Base-by-base conservation (phyloP, 2,888 invertebrate genomes). In the Athalia rosae region DNA sequence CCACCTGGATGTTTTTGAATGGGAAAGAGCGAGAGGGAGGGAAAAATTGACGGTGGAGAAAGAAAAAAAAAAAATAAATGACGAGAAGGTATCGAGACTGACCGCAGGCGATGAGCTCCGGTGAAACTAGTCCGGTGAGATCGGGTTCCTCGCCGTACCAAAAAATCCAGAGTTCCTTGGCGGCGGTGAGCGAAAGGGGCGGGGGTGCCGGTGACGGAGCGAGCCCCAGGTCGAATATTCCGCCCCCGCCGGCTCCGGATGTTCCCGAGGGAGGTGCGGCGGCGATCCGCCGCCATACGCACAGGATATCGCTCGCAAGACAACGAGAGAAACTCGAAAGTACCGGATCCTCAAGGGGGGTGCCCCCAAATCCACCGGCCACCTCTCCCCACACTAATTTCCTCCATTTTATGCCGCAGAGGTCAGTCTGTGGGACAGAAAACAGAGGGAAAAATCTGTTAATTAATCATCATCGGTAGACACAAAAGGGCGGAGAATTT, bases 361-460 rank as follows among this genome's bases (percentile, higher is more conserved):
- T 90, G 85, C 92, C 92, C 80, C 90, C 91, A 81, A 90, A 90
- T 81, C 90, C 90, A 79, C 90, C 91, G 83, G 90, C 91, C 87
- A 83, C 90, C 91, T 95, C 96, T 90, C 95, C 95, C 93, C 96
- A 96, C 90, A 95, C 95, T 88, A 96, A 93, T 92, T 97, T 97
- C 93, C 97, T 96, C 99, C 99, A 99, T 96, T 98, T 98, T 92
- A 99, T 99, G 90, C 99, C 99, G 93, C 97, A 97, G 90, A 99
- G 94, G 93, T 99, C 99, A 92, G 99, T 99, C 99, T 99, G 94
- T 11, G 84, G 85, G 81, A 83, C 81, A 83, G 78, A 83, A 79
- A 82, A 78, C 71, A 73, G 53, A 53, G n/a, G 67, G 45, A 45
- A 5, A 3, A 50, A 4, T n/a, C n/a, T n/a, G n/a, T 53, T 1